Percentiles rank a stretch among this genome's conserved stretches.
phyloP scores from a whole-genome alignment of 2,113 vertebrate species.

The Fulmarus glacialis region DNA sequence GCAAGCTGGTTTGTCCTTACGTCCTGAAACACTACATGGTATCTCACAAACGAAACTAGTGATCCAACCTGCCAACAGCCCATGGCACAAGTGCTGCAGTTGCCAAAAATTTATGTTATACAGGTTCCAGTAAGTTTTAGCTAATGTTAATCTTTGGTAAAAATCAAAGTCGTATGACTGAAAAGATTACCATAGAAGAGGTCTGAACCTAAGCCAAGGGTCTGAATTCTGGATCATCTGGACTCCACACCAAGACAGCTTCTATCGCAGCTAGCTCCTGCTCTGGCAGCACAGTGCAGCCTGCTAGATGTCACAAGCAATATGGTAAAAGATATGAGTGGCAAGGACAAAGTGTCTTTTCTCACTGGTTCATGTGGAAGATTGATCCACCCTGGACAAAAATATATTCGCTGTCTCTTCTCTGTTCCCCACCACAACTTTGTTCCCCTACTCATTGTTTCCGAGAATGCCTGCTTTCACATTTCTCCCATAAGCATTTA shows the following conservation, averaged over 20 bases:
- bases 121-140: not conserved
- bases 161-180: not conserved
- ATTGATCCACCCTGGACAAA: not conserved
- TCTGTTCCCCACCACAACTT: not conserved
- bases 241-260: not conserved
- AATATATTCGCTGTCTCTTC: not conserved
- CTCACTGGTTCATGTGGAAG: not conserved
- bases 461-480: not conserved
- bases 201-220: not conserved
- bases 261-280: not conserved
- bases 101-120: not conserved
- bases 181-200: not conserved
- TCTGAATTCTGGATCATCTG: not conserved
- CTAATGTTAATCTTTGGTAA: not conserved
- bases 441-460: not conserved
- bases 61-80: not conserved
- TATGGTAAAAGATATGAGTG: fast-evolving
- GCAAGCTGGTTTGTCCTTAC: not conserved
- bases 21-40: not conserved
- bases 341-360: not conserved
- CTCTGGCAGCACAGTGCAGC: not conserved
- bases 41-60: not conserved
- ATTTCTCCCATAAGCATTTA: not conserved
- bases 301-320: not conserved
- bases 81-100: not conserved